Percentiles rank a stretch among this genome's conserved stretches.
Evolutionary conservation across 1,140 invertebrate species (phyloP).

Genomic region (Zaprionus ornatus): DNA sequence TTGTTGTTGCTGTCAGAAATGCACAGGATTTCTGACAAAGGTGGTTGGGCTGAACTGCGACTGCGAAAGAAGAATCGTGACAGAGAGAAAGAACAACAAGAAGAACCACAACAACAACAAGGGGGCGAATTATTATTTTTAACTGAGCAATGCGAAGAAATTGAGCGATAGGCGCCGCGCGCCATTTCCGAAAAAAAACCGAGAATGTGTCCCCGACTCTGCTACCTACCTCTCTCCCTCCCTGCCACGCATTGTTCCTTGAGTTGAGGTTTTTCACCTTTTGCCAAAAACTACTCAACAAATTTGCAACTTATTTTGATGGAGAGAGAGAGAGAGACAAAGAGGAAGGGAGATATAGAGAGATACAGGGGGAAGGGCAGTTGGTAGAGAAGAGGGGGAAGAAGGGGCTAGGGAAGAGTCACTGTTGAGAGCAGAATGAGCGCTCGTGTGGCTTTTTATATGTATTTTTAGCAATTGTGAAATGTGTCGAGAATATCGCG

Average conservation of each 20-base stretch:
- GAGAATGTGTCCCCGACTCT: slow-evolving; percentile 44
- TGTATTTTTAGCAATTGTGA: slow-evolving; percentile 62
- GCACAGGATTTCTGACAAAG: slow-evolving; percentile 52
- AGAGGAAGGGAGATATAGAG: not conserved
- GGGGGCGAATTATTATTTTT: slow-evolving; percentile 47
- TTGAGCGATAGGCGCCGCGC: slow-evolving; percentile 62
- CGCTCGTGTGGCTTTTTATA: slow-evolving; percentile 63
- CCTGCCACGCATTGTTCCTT: not conserved
- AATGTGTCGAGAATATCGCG: slow-evolving; percentile 58
- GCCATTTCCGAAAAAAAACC: slow-evolving; percentile 46
- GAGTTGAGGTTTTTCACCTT: slow-evolving; percentile 70
- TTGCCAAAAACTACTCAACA: slow-evolving; percentile 52
- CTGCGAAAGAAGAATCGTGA: slow-evolving; percentile 14
- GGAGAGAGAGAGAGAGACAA: not conserved
- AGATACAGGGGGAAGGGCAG: not conserved
- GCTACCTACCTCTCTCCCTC: not conserved
- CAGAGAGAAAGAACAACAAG: not conserved
- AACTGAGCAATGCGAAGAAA: slow-evolving; percentile 38
- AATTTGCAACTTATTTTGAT: slow-evolving; percentile 13
- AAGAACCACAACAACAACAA: not conserved
- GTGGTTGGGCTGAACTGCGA: slow-evolving; percentile 28
- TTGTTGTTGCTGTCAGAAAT: slow-evolving; percentile 41
- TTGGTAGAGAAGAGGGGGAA: not conserved
- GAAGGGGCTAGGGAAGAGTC: not conserved
- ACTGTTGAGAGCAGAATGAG: not conserved